phyloP scores from a whole-genome alignment of 2,797 vertebrate species.

The Cichlasoma orientale region DNA sequence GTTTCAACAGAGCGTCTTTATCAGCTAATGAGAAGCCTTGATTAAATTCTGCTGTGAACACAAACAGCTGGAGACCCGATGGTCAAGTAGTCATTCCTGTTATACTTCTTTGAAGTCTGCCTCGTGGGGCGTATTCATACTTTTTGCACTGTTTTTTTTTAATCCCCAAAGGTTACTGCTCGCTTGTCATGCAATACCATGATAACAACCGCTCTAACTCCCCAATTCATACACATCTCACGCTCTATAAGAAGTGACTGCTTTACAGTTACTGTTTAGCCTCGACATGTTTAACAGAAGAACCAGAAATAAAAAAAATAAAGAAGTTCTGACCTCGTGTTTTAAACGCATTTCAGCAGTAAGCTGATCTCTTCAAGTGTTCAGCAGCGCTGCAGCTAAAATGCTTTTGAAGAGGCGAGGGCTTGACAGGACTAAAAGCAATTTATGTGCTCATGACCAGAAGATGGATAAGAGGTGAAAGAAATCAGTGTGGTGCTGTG shows the following conservation, averaged over 20 bases:
- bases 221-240: background rate
- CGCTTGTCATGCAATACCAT: background rate
- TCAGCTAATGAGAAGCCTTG: background rate
- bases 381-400: background rate
- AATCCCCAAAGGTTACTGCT: too few species aligned
- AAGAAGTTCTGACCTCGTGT: background rate
- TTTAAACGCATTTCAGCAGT: constrained; percentile 5
- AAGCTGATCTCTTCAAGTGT: constrained; percentile 5
- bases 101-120: too few species aligned
- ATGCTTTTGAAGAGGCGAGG: background rate
- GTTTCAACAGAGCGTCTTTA: background rate
- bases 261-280: background rate
- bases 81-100: too few species aligned
- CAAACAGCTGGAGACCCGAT: background rate
- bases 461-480: constrained; percentile 3
- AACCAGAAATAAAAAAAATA: background rate
- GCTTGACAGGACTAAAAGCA: background rate
- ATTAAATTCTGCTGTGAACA: background rate
- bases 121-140: too few species aligned
- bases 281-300: background rate
- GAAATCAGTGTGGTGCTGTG: background rate
- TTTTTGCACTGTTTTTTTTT: too few species aligned
- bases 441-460: background rate
- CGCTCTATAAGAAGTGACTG: accelerated
- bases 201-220: background rate